Base-by-base conservation (phyloP, 2,888 invertebrate species). In the Dryocosmus kuriphilus region DNA sequence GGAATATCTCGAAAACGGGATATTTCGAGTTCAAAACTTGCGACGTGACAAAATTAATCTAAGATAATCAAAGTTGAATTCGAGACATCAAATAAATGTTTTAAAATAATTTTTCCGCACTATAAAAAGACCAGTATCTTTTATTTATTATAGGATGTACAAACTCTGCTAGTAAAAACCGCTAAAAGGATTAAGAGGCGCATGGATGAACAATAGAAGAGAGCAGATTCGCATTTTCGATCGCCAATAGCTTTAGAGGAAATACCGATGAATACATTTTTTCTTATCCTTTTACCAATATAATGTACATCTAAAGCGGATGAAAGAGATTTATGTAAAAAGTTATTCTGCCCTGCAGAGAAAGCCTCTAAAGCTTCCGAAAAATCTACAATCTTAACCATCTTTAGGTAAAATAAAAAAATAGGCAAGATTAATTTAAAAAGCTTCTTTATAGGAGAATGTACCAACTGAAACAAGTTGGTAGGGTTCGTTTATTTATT, bases 281-380 rank as follows among this genome's bases (percentile, higher is more conserved):
- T 38, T 65, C 38, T 46, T 22, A 14, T 22, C 38, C 22, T 24
- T 65, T 38, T 65, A 24, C 32, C 41, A 65, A 65, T 65, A n/a
- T n/a, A n/a, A n/a, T n/a, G n/a, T n/a, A 65, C 38, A 24, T 65
- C 24, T 14, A 24, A 65, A 38, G 65, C 65, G 65, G 38, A 65
- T 38, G 1, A 65, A 65, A 41, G 24, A 41, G 65, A 65, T 65
- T 65, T 65, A 65, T 65, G 22, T 65, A 16, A 24, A 41, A 65
- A 65, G 41, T 65, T 65, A 65, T 24, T 41, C 38, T 22, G 14
- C 14, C 22, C 38, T 14, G n/a, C n/a, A 30, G 30, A 16, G 0
- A 62, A 24, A 24, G 35, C 38, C 22, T 24, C 32, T 38, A 2
- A 38, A 41, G 35, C 65, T 65, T 41, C 11, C 9, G 5, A 22